Conservation (phyloP, 2,888 invertebrate species). For the Catocala nupta region DNA sequence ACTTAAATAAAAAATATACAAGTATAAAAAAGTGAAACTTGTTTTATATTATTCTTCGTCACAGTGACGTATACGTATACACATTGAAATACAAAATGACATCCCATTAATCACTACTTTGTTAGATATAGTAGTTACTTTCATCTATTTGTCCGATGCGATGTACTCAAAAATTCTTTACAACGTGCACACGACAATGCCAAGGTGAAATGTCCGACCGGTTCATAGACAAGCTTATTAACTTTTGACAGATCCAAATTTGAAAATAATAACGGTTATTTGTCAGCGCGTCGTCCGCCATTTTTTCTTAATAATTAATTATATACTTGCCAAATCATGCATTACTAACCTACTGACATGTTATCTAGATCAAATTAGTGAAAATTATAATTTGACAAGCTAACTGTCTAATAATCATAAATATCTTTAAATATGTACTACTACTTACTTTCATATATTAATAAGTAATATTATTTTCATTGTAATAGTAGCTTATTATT, state of each 20-base stretch:
- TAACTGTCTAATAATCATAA: not conserved
- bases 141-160: not conserved
- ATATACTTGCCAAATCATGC: conserved; percentile 38
- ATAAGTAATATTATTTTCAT: no score
- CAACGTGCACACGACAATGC: conserved; percentile 10
- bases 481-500: no score
- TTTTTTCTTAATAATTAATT: conserved; percentile 14
- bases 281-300: conserved; percentile 17
- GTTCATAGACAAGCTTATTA: conserved; percentile 23
- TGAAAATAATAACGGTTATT: conserved; percentile 37
- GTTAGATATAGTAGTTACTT: not conserved
- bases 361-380: conserved; percentile 15
- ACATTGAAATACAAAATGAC: no score
- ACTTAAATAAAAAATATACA: no score
- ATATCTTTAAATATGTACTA: no score
- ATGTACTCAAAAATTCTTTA: not conserved
- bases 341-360: conserved; percentile 27
- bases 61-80: no score
- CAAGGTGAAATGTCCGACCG: conserved; percentile 22
- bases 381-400: conserved; percentile 15
- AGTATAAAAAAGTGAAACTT: no score
- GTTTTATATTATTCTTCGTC: no score
- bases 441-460: no score
- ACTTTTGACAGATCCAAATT: conserved; percentile 43
- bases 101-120: no score